Conservation (phyloP, 2,888 invertebrate genomes). For the Drosophila algonquin region DNA sequence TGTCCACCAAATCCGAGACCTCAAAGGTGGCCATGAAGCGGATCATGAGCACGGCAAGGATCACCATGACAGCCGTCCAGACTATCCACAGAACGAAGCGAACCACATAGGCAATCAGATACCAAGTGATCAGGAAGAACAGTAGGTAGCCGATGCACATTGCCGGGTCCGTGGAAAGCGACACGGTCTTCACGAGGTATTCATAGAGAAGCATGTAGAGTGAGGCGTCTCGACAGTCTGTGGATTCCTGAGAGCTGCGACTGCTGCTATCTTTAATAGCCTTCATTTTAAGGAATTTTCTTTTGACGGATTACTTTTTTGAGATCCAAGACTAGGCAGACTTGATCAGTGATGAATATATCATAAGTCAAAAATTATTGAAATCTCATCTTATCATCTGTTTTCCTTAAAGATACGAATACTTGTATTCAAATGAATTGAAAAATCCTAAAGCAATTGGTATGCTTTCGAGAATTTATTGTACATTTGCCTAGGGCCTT, state of each 20-base stretch:
- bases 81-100: conserved; percentile 68
- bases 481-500: too few relatives aligned
- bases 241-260: neutral
- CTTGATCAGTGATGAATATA: neutral
- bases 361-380: too few relatives aligned
- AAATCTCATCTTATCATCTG: too few relatives aligned
- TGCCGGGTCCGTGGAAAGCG: conserved; percentile 60
- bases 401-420: too few relatives aligned
- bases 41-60: conserved; percentile 55
- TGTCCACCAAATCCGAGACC: conserved; percentile 22
- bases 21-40: conserved; percentile 24
- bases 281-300: neutral
- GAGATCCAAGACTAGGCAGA: neutral
- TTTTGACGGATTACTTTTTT: neutral
- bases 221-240: conserved; percentile 31
- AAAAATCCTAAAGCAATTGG: too few relatives aligned
- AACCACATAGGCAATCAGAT: conserved; percentile 57
- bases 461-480: too few relatives aligned
- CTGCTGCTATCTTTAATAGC: too few relatives aligned
- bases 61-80: conserved; percentile 68
- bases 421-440: too few relatives aligned
- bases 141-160: conserved; percentile 64
- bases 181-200: conserved; percentile 64
- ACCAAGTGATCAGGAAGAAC: conserved; percentile 72
- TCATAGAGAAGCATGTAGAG: conserved; percentile 54